Evolutionary conservation across 2,797 vertebrate species (phyloP).

Genomic region (Dryobates pubescens): DNA sequence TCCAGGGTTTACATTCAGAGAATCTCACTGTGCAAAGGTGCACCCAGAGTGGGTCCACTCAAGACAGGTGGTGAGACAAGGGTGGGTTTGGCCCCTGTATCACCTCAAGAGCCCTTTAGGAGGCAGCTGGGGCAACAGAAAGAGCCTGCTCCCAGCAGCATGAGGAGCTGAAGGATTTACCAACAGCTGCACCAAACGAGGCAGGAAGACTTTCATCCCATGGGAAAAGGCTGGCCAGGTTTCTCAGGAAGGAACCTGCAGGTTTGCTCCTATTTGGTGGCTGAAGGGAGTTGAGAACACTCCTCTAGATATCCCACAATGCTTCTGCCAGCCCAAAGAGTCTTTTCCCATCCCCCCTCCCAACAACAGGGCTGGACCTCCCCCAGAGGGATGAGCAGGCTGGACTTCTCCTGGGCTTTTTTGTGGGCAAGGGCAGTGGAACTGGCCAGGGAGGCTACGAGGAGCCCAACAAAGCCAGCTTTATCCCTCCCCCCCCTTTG

Average conservation of each 20-base stretch:
- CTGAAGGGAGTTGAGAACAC: neutral
- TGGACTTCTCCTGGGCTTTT: neutral
- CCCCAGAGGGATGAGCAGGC: rapidly evolving
- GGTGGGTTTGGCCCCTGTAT: neutral
- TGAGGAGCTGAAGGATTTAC: neutral
- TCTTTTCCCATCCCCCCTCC: neutral
- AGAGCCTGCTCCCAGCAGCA: rapidly evolving
- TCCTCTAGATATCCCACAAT: neutral
- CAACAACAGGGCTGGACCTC: too few relatives aligned
- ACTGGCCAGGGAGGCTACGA: rapidly evolving
- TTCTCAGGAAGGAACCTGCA: rapidly evolving
- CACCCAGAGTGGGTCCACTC: rapidly evolving
- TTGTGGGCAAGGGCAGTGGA: rapidly evolving
- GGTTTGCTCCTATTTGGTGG: neutral
- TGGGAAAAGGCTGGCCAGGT: neutral
- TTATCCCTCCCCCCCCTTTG: neutral
- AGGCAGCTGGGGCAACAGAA: neutral
- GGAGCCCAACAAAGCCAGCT: neutral
- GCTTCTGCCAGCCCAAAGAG: neutral
- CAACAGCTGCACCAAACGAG: neutral
- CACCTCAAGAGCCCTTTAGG: neutral
- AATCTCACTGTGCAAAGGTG: neutral
- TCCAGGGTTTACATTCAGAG: neutral
- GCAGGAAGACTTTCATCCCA: rapidly evolving
- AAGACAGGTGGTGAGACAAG: neutral